Conservation (phyloP, 1,140 invertebrate genomes). For the Schlechtendalia chinensis region DNA sequence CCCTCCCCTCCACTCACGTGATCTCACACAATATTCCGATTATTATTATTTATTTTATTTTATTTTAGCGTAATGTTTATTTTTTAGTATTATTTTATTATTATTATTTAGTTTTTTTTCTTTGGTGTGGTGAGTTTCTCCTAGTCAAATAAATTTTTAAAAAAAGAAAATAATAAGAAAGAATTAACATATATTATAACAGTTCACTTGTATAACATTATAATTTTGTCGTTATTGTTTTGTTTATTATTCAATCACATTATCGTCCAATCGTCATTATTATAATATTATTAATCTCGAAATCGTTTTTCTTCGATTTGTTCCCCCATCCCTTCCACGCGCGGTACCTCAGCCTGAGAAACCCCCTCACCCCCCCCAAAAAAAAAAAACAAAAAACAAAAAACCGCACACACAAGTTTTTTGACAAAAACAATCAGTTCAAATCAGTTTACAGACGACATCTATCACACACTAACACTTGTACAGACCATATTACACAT, state of each 20-base stretch:
- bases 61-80: conserved; percentile 50
- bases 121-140: conserved; percentile 55
- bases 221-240: conserved; percentile 39
- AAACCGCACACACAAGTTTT: no score
- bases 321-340: no score
- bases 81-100: conserved; percentile 51
- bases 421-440: no score
- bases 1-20: conserved; percentile 50
- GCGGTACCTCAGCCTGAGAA: conserved; percentile 18
- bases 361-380: no score
- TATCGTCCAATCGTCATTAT: conserved; percentile 6
- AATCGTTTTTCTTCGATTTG: no score
- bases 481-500: background rate
- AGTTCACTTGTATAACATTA: conserved; percentile 9
- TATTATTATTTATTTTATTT: conserved; percentile 48
- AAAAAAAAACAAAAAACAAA: no score
- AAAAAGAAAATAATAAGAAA: conserved; percentile 46
- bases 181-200: background rate
- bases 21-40: conserved; percentile 52
- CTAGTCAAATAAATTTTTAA: conserved; percentile 54
- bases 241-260: no score
- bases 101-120: conserved; percentile 51
- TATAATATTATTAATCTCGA: background rate
- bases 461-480: background rate
- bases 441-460: conserved; percentile 42